Percentiles rank a stretch among this genome's conserved stretches.
phyloP scores from a whole-genome alignment of 37 sponge, comb jelly and placozoan species.

The Spongilla lacustris region DNA sequence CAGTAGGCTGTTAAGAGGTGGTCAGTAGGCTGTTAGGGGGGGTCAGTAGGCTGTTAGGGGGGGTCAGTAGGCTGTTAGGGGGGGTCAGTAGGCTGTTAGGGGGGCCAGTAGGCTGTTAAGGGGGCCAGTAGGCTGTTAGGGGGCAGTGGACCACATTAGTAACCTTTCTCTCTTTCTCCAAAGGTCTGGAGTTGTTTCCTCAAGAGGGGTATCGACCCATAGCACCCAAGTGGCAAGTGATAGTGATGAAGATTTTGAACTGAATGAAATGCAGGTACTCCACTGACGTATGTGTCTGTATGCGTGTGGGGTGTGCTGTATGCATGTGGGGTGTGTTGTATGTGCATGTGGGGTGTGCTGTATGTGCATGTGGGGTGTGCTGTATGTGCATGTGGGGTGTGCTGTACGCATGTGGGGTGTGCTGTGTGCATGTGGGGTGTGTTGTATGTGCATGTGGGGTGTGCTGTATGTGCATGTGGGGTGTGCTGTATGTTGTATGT shows the following conservation, averaged over 20 bases:
- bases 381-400: too few relatives aligned
- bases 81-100: too few relatives aligned
- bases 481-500: too few relatives aligned
- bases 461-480: too few relatives aligned
- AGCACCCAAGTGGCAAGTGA: background rate
- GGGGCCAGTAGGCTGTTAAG: too few relatives aligned
- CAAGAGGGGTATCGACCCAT: background rate
- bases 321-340: background rate
- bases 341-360: background rate
- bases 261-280: background rate
- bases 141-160: background rate
- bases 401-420: background rate
- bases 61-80: too few relatives aligned
- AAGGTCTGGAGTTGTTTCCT: background rate
- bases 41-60: too few relatives aligned
- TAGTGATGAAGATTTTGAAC: background rate
- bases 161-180: background rate
- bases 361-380: too few relatives aligned
- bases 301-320: background rate
- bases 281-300: slow-evolving; percentile 19
- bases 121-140: background rate
- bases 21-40: too few relatives aligned
- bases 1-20: too few relatives aligned
- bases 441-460: background rate
- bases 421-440: background rate